Percentiles rank a stretch among this genome's conserved stretches.
Conservation (phyloP, 2,888 invertebrate genomes). For the Drymonia ruficornis region DNA sequence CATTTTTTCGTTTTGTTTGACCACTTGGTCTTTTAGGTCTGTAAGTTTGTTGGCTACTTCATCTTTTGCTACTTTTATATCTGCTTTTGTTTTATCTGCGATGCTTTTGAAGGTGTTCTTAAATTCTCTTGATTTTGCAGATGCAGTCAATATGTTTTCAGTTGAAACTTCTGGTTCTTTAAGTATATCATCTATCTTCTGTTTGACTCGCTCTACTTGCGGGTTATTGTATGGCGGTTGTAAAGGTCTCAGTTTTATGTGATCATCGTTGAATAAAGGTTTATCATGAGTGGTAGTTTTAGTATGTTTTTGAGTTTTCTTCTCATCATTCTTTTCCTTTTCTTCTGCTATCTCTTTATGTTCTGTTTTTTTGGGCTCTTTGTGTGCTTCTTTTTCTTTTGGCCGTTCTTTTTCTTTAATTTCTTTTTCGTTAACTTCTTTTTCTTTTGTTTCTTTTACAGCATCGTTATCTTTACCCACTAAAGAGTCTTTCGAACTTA, state of each 20-base stretch:
- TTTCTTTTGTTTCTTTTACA: constrained; percentile 36
- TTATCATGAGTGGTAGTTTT: constrained; percentile 40
- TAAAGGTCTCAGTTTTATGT: constrained; percentile 68
- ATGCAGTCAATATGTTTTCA: constrained; percentile 69
- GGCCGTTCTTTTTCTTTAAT: constrained; percentile 39
- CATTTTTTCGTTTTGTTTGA: constrained; percentile 59
- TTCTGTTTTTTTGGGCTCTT: constrained; percentile 29
- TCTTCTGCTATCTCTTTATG: constrained; percentile 37
- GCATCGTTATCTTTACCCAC: constrained; percentile 60
- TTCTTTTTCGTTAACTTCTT: constrained; percentile 42
- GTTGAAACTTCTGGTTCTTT: constrained; percentile 78
- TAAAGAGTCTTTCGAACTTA: constrained; percentile 77
- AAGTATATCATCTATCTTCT: constrained; percentile 77
- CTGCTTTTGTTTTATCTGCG: constrained; percentile 58
- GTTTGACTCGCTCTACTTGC: constrained; percentile 76
- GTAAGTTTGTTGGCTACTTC: constrained; percentile 53
- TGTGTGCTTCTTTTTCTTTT: constrained; percentile 33
- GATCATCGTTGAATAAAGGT: constrained; percentile 62
- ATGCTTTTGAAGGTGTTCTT: constrained; percentile 55
- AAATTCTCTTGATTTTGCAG: constrained; percentile 54
- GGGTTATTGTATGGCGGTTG: constrained; percentile 79
- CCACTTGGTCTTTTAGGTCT: constrained; percentile 59
- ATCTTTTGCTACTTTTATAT: constrained; percentile 56
- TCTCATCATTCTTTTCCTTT: constrained; percentile 58
- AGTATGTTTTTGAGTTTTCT: constrained; percentile 49